phyloP scores from a whole-genome alignment of 2,888 invertebrate genomes.

The Acheta domesticus region DNA sequence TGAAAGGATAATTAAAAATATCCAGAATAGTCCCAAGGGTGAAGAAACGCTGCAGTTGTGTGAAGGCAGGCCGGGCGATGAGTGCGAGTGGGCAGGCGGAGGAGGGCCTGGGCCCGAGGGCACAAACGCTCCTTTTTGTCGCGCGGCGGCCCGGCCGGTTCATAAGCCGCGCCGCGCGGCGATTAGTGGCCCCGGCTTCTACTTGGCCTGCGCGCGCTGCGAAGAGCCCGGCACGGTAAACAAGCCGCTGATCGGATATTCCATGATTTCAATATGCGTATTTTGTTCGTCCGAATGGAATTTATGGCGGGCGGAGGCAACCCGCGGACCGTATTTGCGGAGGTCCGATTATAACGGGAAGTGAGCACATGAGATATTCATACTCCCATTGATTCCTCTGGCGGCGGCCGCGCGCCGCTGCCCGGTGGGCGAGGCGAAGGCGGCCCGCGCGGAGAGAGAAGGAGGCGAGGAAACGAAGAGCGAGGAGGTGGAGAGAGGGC shows the following conservation, averaged over 20 bases:
- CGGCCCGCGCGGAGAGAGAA: background rate
- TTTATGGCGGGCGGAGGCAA: constrained; percentile 3
- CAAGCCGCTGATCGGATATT: constrained; percentile 2
- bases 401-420: background rate
- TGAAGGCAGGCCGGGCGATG: no score
- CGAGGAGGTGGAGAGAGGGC: background rate
- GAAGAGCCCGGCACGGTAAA: background rate
- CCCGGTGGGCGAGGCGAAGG: background rate
- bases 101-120: background rate
- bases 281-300: constrained; percentile 18
- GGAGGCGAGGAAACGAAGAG: background rate
- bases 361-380: background rate
- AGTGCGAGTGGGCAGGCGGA: background rate
- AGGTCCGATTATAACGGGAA: background rate
- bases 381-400: background rate
- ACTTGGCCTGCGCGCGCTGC: no score
- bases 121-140: background rate
- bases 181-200: background rate
- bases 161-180: background rate
- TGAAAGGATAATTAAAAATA: no score
- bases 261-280: constrained; percentile 18
- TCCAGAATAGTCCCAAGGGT: no score
- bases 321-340: background rate
- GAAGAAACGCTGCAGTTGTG: no score
- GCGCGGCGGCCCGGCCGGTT: background rate